Evolutionary conservation across 2,888 invertebrate species (phyloP).

Genomic region (Neoitamus cyanurus): DNA sequence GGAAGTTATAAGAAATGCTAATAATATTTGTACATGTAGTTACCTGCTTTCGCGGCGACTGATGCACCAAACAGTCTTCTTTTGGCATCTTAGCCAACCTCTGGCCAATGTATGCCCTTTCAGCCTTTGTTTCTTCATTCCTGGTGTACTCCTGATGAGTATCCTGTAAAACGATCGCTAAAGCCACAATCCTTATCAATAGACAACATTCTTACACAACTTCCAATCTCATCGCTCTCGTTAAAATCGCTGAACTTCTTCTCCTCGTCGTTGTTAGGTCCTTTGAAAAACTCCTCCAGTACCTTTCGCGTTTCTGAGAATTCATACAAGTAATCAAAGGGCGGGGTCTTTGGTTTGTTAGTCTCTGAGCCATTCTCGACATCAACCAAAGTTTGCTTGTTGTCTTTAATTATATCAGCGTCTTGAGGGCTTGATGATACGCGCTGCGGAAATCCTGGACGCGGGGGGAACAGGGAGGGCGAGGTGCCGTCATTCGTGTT

Average conservation of each 20-base stretch:
- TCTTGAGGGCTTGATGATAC: constrained; percentile 58
- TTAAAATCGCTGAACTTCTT: constrained; percentile 65
- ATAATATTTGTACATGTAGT: neutral
- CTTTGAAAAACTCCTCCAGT: constrained; percentile 90
- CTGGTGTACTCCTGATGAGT: constrained; percentile 58
- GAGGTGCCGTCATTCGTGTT: constrained; percentile 66
- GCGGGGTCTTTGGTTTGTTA: constrained; percentile 67
- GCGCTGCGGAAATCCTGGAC: constrained; percentile 86
- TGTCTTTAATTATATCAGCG: constrained; percentile 29
- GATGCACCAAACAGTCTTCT: constrained; percentile 64
- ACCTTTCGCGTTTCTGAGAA: constrained; percentile 94
- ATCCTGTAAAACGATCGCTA: constrained; percentile 55
- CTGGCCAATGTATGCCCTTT: constrained; percentile 65
- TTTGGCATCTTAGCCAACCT: constrained; percentile 65
- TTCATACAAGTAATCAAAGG: constrained; percentile 90
- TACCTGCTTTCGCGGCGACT: constrained; percentile 62
- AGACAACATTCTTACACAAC: constrained; percentile 58
- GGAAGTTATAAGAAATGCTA: constrained; percentile 35
- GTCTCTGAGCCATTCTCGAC: constrained; percentile 54
- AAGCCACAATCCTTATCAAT: neutral
- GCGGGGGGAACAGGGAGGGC: constrained; percentile 77
- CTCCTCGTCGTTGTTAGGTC: constrained; percentile 73
- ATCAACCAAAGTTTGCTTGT: constrained; percentile 58
- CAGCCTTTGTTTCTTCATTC: constrained; percentile 60
- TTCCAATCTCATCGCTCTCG: constrained; percentile 64